Evolutionary conservation across 2,113 vertebrate species (phyloP).

Genomic region (Entomyzon cyanotis): DNA sequence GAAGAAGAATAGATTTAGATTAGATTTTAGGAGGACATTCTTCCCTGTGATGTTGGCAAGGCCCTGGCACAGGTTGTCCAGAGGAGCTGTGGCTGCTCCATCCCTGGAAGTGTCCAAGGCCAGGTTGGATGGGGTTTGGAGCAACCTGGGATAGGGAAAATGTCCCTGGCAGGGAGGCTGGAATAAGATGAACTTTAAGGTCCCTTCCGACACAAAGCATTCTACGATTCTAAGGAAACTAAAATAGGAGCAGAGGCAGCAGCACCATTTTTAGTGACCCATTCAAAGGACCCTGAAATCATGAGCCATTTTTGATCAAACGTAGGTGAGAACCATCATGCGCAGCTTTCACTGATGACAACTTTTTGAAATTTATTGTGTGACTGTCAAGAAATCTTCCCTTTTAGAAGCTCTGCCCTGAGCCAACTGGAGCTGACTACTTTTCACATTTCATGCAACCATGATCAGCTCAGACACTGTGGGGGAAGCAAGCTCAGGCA

Average conservation of each 20-base stretch:
- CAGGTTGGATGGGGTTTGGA: fast-evolving
- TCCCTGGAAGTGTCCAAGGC: background rate
- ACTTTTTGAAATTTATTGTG: background rate
- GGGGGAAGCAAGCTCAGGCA: background rate
- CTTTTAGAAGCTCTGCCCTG: background rate
- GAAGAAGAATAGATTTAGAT: background rate
- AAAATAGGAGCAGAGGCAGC: background rate
- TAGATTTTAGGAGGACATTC: background rate
- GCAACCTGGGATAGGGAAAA: fast-evolving
- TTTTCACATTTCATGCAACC: background rate
- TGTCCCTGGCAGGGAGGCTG: background rate
- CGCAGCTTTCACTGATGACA: background rate
- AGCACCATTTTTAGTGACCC: background rate
- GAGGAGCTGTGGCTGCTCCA: background rate
- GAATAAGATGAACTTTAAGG: background rate
- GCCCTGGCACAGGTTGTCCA: no score
- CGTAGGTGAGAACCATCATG: background rate
- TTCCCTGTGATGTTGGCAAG: fast-evolving
- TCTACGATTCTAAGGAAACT: background rate
- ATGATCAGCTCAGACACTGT: background rate
- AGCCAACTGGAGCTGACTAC: background rate
- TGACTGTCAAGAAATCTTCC: background rate
- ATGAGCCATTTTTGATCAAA: background rate
- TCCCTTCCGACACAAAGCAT: background rate
- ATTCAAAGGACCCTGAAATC: background rate